Conservation (phyloP, 2,797 vertebrate species). For the Lagorchestes hirsutus region DNA sequence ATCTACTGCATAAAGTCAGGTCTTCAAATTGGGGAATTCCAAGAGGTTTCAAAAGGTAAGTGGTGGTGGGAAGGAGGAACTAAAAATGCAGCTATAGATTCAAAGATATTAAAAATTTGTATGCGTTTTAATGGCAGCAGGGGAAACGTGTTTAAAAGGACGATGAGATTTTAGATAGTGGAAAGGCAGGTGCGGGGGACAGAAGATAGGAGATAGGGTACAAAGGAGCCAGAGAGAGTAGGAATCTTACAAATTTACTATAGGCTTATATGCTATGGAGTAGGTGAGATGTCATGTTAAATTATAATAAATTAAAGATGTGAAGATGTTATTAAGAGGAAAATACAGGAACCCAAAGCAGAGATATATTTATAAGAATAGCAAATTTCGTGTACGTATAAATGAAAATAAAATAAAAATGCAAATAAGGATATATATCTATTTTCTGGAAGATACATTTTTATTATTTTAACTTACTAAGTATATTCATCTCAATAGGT, state of each 20-base stretch:
- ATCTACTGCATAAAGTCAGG: neutral
- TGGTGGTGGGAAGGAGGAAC: neutral
- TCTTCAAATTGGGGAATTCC: neutral
- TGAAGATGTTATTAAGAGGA: neutral
- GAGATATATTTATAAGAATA: neutral
- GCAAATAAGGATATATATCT: neutral
- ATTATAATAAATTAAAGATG: conserved; percentile 16
- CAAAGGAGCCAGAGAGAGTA: neutral
- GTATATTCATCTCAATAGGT: neutral
- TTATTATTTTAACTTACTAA: neutral
- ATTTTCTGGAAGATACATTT: neutral
- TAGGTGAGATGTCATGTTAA: neutral
- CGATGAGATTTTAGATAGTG: neutral
- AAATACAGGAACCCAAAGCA: neutral
- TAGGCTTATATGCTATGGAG: neutral
- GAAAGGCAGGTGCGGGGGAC: neutral
- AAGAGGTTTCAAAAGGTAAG: neutral
- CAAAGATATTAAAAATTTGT: neutral
- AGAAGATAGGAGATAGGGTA: neutral
- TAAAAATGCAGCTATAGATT: neutral
- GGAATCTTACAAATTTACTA: neutral
- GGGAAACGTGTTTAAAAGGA: conserved; percentile 22
- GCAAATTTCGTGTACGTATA: neutral
- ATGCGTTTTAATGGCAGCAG: neutral
- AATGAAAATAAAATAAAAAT: neutral